Percentiles rank a stretch among this genome's conserved stretches.
Evolutionary conservation across 2,888 invertebrate genomes (phyloP).

Genomic region (Zhengitettix transpicula): DNA sequence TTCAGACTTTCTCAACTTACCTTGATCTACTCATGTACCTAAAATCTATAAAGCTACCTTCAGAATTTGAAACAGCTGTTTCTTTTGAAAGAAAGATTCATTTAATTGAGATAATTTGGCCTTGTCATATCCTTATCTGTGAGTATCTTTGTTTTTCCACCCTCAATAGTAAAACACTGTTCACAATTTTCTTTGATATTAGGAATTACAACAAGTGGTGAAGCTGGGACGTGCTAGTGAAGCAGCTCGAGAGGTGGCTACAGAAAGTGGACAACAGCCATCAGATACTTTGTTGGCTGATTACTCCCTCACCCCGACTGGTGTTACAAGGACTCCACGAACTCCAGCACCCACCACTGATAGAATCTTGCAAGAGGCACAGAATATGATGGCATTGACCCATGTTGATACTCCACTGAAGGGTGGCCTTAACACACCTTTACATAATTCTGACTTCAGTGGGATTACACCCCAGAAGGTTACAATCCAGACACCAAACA

Average conservation of each 20-base stretch:
- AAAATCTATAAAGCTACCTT: too few species aligned
- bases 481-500: constrained; percentile 70
- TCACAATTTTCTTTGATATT: constrained; percentile 7
- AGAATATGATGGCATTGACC: constrained; percentile 94
- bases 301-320: constrained; percentile 63
- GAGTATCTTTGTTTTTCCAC: too few species aligned
- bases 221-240: constrained; percentile 84
- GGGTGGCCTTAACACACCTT: constrained; percentile 81
- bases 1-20: too few species aligned
- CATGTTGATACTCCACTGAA: constrained; percentile 96
- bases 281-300: constrained; percentile 81
- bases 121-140: too few species aligned
- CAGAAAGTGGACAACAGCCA: constrained; percentile 50
- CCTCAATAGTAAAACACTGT: background rate
- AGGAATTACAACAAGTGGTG: constrained; percentile 79
- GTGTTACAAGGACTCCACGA: constrained; percentile 48
- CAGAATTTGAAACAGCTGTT: too few species aligned
- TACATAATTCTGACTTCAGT: constrained; percentile 77
- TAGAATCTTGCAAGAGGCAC: constrained; percentile 80
- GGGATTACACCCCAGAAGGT: constrained; percentile 61
- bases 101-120: too few species aligned
- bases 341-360: constrained; percentile 77
- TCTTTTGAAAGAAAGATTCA: too few species aligned
- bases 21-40: too few species aligned
- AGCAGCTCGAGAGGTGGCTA: constrained; percentile 43